Percentiles rank a stretch among this genome's conserved stretches.
Conservation (phyloP, 2,113 vertebrate species). For the Prunella fulvescens region DNA sequence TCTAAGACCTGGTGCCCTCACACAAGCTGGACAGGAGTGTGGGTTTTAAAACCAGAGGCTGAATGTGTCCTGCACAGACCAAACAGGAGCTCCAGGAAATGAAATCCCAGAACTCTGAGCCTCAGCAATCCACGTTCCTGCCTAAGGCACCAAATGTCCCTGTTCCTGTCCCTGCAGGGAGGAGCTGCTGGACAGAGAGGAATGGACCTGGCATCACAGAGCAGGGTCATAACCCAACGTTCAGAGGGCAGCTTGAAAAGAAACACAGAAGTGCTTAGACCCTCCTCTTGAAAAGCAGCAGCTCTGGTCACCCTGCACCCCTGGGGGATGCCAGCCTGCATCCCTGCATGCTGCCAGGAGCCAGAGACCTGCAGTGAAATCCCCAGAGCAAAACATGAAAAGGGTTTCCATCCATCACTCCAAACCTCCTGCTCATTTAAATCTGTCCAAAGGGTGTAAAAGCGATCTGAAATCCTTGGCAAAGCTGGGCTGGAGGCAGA, state of each 20-base stretch:
- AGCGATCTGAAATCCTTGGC: background rate
- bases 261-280: background rate
- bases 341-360: background rate
- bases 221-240: accelerated
- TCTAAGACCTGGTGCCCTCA: background rate
- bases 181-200: background rate
- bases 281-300: background rate
- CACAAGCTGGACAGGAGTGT: background rate
- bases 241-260: background rate
- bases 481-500: background rate
- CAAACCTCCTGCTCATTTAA: background rate
- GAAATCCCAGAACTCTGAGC: background rate
- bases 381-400: background rate
- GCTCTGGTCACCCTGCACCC: background rate
- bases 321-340: background rate
- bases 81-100: background rate
- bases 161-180: background rate
- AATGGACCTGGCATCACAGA: accelerated
- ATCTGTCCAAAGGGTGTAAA: background rate
- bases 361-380: background rate
- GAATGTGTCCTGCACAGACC: background rate
- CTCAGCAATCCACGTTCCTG: accelerated
- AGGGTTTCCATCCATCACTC: background rate
- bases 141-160: background rate
- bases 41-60: background rate